A percentile compares a stretch with the other conserved stretches of the same genome.
These are phyloP conservation scores for Coenonympha glycerion DNA, from an alignment of 2,888 invertebrate genomes.

Conservation along the genomic window DNA sequence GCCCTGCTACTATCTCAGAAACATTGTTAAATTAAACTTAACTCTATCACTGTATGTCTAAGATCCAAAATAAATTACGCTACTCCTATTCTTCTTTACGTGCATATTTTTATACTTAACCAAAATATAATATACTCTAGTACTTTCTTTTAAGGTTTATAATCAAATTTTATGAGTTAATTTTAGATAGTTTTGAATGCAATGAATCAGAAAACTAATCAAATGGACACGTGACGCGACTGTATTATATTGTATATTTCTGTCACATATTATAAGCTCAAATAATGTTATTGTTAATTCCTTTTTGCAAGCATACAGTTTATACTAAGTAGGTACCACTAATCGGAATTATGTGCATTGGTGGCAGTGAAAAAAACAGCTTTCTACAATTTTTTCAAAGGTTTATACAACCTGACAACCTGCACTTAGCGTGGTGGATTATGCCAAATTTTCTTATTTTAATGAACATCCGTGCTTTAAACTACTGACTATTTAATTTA, in stretches of 20 bases:
- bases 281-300: conserved; percentile 19
- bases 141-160: conserved; percentile 18
- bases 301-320: background rate
- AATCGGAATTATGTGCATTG: no score
- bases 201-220: conserved; percentile 60
- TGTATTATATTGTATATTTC: no score
- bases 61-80: conserved; percentile 8
- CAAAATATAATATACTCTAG: conserved; percentile 16
- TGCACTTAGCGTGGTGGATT: no score
- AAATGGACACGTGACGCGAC: conserved; percentile 53
- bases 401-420: no score
- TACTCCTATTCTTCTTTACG: background rate
- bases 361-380: no score
- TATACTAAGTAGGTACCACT: background rate
- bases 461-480: no score
- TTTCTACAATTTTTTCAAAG: no score
- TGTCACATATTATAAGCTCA: conserved; percentile 24
- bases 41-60: conserved; percentile 10
- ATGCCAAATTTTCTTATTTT: no score
- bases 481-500: no score
- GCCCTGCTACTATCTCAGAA: conserved; percentile 21
- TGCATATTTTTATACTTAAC: background rate
- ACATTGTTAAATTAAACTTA: conserved; percentile 21
- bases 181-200: conserved; percentile 34
- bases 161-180: conserved; percentile 14